phyloP scores from a whole-genome alignment of 2,113 vertebrate species.

The Mesitornis unicolor region DNA sequence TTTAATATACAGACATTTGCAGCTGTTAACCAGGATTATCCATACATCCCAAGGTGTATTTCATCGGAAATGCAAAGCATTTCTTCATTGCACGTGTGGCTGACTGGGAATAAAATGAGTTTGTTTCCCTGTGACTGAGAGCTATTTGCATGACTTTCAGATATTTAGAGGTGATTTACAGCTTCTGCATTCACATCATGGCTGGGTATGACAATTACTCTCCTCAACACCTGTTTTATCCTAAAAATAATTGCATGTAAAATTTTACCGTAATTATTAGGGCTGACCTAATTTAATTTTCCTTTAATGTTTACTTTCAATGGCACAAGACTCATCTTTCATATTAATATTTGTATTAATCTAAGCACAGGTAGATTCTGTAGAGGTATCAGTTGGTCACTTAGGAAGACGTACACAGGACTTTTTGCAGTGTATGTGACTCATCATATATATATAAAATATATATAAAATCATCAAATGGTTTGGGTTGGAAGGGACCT shows the following conservation, averaged over 20 bases:
- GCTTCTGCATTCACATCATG: neutral
- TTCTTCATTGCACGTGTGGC: neutral
- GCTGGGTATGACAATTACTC: neutral
- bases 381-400: accelerated
- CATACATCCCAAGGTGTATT: neutral
- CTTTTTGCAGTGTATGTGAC: accelerated
- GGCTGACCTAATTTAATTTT: neutral
- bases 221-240: neutral
- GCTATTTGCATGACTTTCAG: constrained; percentile 10
- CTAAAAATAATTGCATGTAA: neutral
- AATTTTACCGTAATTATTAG: neutral
- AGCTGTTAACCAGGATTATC: neutral
- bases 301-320: neutral
- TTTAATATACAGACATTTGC: neutral
- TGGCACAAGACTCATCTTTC: neutral
- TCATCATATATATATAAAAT: too few relatives aligned
- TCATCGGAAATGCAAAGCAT: neutral
- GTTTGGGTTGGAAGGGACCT: too few relatives aligned
- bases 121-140: neutral
- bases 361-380: accelerated
- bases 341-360: too few relatives aligned
- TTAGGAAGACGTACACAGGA: neutral
- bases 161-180: constrained; percentile 44
- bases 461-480: too few relatives aligned
- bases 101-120: neutral